phyloP scores from a whole-genome alignment of 1,140 invertebrate genomes.

The Rhizoglyphus robini region DNA sequence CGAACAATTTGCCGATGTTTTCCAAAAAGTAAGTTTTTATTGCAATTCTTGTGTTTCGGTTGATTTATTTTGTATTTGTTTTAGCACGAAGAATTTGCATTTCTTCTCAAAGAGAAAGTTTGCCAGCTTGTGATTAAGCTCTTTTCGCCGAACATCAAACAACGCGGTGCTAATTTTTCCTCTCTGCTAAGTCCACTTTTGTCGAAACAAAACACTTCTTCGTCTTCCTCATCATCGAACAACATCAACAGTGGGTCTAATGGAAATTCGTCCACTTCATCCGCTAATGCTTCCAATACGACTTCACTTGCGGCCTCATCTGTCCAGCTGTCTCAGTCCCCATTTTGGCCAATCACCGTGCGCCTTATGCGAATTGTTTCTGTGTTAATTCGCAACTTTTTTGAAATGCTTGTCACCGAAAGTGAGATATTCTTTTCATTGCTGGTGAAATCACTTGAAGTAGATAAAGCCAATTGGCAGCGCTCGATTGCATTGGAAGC shows the following conservation, averaged over 20 bases:
- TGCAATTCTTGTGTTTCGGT: slow-evolving; percentile 18
- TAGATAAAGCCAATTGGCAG: slow-evolving; percentile 91
- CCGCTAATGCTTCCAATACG: not conserved
- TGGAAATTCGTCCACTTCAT: too few relatives aligned
- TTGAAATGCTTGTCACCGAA: slow-evolving; percentile 81
- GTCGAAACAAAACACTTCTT: not conserved
- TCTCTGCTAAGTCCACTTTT: not conserved
- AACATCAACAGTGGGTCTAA: not conserved
- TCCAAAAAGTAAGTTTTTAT: slow-evolving; percentile 69
- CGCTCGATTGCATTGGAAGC: slow-evolving; percentile 33
- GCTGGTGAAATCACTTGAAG: slow-evolving; percentile 91
- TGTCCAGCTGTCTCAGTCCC: slow-evolving; percentile 56
- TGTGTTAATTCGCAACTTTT: slow-evolving; percentile 84
- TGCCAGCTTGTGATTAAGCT: slow-evolving; percentile 93
- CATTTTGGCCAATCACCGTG: slow-evolving; percentile 94
- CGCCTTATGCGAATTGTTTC: slow-evolving; percentile 79
- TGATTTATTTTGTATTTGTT: slow-evolving; percentile 33
- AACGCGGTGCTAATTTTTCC: slow-evolving; percentile 26
- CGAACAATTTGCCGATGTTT: slow-evolving; percentile 75
- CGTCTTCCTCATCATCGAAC: not conserved
- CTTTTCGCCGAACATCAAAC: slow-evolving; percentile 92
- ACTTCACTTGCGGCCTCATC: slow-evolving; percentile 17
- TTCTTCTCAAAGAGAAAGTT: slow-evolving; percentile 86
- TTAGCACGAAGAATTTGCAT: slow-evolving; percentile 83
- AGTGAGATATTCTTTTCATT: slow-evolving; percentile 96